Conservation (phyloP, 1,140 invertebrate genomes). For the Saccostrea echinata region DNA sequence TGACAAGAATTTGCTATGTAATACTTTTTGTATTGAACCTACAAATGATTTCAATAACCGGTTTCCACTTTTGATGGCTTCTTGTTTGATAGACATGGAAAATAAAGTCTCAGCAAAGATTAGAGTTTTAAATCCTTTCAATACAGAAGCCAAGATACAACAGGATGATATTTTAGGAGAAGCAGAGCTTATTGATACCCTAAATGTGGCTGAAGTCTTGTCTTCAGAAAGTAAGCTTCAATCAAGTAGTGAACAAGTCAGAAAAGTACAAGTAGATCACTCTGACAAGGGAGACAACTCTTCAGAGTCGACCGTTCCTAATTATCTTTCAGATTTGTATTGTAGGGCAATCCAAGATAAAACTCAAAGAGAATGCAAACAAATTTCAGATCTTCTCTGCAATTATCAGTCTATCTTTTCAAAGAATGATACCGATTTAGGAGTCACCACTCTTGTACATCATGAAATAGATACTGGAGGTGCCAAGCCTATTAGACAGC, state of each 20-base stretch:
- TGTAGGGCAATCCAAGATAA: background rate
- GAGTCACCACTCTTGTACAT: constrained; percentile 43
- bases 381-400: background rate
- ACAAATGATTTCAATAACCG: background rate
- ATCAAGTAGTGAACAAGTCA: background rate
- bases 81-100: background rate
- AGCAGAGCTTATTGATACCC: background rate
- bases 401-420: constrained; percentile 44
- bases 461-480: background rate
- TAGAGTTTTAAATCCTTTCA: constrained; percentile 17
- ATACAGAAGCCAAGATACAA: background rate
- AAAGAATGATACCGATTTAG: constrained; percentile 42
- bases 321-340: background rate
- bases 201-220: background rate
- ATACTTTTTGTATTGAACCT: constrained; percentile 31
- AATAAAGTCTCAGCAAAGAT: background rate
- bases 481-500: constrained; percentile 48
- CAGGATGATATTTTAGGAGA: constrained; percentile 16
- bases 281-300: background rate
- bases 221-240: background rate
- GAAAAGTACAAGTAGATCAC: background rate
- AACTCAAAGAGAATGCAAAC: background rate
- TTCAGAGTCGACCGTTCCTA: background rate
- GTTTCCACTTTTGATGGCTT: constrained; percentile 33
- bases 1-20: background rate